A percentile compares a stretch with the other conserved stretches of the same genome.
phyloP scores from a whole-genome alignment of 2,888 invertebrate species.

The Pachycephus smyrnensis region DNA sequence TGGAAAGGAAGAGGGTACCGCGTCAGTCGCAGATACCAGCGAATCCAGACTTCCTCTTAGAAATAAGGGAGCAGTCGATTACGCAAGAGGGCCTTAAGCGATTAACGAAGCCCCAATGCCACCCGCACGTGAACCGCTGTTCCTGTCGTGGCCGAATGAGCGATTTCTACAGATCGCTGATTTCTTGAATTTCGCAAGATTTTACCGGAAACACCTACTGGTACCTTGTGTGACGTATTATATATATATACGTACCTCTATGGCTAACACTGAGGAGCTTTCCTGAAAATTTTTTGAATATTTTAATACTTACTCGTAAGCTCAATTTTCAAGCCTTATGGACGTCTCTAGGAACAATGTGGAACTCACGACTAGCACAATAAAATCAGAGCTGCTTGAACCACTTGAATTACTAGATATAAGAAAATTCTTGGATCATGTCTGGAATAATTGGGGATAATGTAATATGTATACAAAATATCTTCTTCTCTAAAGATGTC shows the following conservation, averaged over 20 bases:
- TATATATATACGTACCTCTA: neutral
- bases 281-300: neutral
- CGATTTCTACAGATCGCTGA: neutral
- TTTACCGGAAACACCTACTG: neutral
- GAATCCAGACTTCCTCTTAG: neutral
- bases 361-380: neutral
- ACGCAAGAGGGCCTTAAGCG: neutral
- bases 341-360: neutral
- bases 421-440: neutral
- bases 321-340: neutral
- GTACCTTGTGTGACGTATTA: too few species aligned
- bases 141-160: neutral
- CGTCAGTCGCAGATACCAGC: neutral
- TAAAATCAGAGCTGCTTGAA: too few species aligned
- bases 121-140: neutral
- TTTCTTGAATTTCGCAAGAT: neutral
- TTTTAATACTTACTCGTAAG: neutral
- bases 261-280: neutral
- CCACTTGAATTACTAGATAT: too few species aligned
- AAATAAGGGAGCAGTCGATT: constrained; percentile 6
- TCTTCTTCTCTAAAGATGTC: neutral
- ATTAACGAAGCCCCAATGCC: neutral
- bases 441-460: neutral
- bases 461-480: neutral
- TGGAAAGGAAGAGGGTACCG: neutral